These are phyloP conservation scores for Pollimyrus isidori DNA, from an alignment of 2,113 vertebrate species.

Conservation along the genomic window DNA sequence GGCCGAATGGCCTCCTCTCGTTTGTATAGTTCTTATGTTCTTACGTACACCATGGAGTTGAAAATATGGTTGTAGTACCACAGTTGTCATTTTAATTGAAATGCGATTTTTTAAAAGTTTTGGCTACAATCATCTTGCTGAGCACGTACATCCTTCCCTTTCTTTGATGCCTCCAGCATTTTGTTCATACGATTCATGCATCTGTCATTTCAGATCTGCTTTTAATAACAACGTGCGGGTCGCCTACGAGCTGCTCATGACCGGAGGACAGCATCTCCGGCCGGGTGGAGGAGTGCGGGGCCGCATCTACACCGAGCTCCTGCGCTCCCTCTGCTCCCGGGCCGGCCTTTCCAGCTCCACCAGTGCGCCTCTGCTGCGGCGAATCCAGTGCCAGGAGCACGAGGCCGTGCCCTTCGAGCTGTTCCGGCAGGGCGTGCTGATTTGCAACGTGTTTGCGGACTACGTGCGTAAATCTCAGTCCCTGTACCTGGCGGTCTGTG, in stretches of 20 bases:
- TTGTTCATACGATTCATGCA: background rate
- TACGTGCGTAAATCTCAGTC: constrained; percentile 71
- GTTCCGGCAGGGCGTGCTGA: constrained; percentile 80
- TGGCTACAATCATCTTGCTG: background rate
- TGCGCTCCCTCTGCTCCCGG: constrained; percentile 71
- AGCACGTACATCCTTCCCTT: background rate
- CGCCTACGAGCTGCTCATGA: constrained; percentile 63
- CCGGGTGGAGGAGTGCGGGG: constrained; percentile 68
- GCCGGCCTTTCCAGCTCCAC: constrained; percentile 65
- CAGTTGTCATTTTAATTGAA: background rate
- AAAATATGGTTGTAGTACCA: background rate
- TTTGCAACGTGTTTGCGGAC: constrained; percentile 81
- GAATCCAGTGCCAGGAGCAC: constrained; percentile 78
- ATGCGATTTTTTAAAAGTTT: background rate
- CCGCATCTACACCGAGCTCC: constrained; percentile 73
- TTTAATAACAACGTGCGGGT: constrained; percentile 66
- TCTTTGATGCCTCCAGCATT: background rate
- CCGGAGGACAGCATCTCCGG: constrained; percentile 44
- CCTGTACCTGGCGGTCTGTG: constrained; percentile 69
- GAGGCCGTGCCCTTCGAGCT: constrained; percentile 80
- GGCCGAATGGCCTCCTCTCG: no score
- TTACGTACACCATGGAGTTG: background rate
- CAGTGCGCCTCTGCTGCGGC: constrained; percentile 62
- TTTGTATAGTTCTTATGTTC: no score
- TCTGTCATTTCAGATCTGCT: constrained; percentile 50